Evolutionary conservation across 2,888 invertebrate species (phyloP), one percentile per base, ranked within the genome.

Genomic region (Athalia circularis): DNA sequence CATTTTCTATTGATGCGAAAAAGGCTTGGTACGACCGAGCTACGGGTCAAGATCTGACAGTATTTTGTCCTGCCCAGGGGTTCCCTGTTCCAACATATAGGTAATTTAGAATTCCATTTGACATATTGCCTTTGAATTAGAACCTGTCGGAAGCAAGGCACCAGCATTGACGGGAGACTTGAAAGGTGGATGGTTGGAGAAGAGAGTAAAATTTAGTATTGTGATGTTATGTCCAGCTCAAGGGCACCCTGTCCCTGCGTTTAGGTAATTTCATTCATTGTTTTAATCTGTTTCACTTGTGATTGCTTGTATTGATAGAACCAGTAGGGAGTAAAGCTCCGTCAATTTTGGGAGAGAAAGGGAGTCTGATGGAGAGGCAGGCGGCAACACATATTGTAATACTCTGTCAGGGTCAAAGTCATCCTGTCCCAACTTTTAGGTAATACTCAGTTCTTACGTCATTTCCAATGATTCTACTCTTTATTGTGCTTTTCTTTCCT

Each of bases 391-490:
- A 91, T 85, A 91, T 92, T 83, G 92, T 92, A 54, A 87, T 93
- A 65, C 87, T 92, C 45, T 93, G 93, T 86, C 92, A 92, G 82
- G 94, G 94, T 81, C 95, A 95, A 91, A 94, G 92, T 76, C 93
- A 92, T 88, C 95, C 95, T 85, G 93, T 94, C 80, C 95, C 95
- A 85, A 87, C 92, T 86, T 94, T 94, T 93, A 94, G 94, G 94
- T 95, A 91, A 92, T 83, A 77, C 64, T 61, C n/a, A 15, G 15
- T 52, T 9, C 6, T 9, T 72, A 8, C 48, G 65, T 59, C 57
- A 13, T 57, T 4, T 4, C 52, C 29, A 45, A 77, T 48, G n/a
- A 67, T 62, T 64, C 13, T 77, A 52, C 75, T 61, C 8, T 59
- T 29, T 29, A 29, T 29, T 67, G 29, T 65, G 3, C 52, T 68